Evolutionary conservation across 1,140 invertebrate species (phyloP).

Genomic region (Panagrolaimus sp.): DNA sequence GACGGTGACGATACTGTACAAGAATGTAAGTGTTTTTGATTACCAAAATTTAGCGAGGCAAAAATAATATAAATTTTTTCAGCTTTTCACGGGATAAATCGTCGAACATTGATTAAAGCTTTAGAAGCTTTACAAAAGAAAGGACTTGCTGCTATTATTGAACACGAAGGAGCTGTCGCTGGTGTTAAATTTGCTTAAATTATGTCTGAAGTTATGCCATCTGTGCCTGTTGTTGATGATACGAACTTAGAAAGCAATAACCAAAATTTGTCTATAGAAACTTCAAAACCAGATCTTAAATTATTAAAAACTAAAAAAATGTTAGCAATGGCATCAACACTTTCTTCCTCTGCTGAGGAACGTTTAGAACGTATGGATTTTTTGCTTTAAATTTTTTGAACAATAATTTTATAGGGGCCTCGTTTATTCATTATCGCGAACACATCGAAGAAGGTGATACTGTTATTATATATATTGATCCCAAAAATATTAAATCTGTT

Average conservation of each 20-base stretch:
- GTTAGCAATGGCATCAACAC: slow-evolving; percentile 3
- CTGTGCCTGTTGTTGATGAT: too few species aligned
- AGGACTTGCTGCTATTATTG: slow-evolving; percentile 80
- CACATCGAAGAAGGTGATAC: slow-evolving; percentile 81
- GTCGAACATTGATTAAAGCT: slow-evolving; percentile 71
- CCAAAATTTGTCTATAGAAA: too few species aligned
- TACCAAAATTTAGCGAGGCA: background rate
- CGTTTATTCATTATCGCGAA: slow-evolving; percentile 55
- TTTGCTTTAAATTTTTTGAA: background rate
- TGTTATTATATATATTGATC: slow-evolving; percentile 81
- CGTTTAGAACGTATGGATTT: slow-evolving; percentile 23
- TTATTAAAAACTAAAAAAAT: background rate
- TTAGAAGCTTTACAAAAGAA: slow-evolving; percentile 72
- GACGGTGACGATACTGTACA: slow-evolving; percentile 74
- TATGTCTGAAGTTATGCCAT: slow-evolving; percentile 15
- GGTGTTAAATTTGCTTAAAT: slow-evolving; percentile 83
- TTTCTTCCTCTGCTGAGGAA: slow-evolving; percentile 14
- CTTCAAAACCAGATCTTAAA: too few species aligned
- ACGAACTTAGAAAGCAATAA: too few species aligned
- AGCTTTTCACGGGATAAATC: slow-evolving; percentile 81
- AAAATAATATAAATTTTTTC: slow-evolving; percentile 37
- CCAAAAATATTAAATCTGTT: slow-evolving; percentile 75
- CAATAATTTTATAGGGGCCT: background rate
- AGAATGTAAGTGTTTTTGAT: slow-evolving; percentile 56
- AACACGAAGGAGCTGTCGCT: slow-evolving; percentile 74